Evolutionary conservation across 2,797 vertebrate species (phyloP), one percentile per base, ranked within the genome.

Genomic region (Meriones psammophilus): DNA sequence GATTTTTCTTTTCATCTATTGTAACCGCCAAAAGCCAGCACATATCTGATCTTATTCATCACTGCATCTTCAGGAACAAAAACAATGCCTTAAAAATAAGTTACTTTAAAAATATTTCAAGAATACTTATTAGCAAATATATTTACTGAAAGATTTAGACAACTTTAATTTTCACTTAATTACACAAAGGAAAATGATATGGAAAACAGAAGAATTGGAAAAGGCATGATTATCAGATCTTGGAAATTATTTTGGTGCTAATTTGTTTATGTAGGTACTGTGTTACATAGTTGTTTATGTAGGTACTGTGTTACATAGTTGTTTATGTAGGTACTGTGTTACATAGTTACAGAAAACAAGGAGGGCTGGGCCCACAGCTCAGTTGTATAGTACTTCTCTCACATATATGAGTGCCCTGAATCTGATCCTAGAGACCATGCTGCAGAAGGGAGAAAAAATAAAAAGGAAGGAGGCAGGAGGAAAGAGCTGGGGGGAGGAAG

Each of bases 171-270:
- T 54, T 18, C 71, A 58, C 76, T 89, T 77, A 36, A 76, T 46
- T 83, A 39, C 26, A 60, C 30, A 28, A 62, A 94, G 71, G 39
- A 46, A 85, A 85, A 85, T 30, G n/a, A 76, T 50, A 56, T 36
- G 79, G 39, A 28, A 94, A 94, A 88, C 58, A 93, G 79, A 92
- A 58, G 26, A 87, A 88, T 28, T 91, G 13, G 77, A 74, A 97
- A 94, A 77, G 91, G 13, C 54, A 81, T 30, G 78, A 42, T 66
- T 89, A 50, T 60, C 92, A 96, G 81, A 77, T 42, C 68, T 71
- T 18, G 24, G 20, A 81, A 91, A 79, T 88, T 79, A 56, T 77
- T 89, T 89, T 81, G n/a, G 60, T 76, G 30, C 71, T 86, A 64
- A 69, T 94, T 93, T 88, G n/a, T 68, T 91, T 13, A 56, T 26